These are phyloP conservation scores for Spondyliosoma cantharus DNA, from an alignment of 2,797 vertebrate species.

Conservation along the genomic window DNA sequence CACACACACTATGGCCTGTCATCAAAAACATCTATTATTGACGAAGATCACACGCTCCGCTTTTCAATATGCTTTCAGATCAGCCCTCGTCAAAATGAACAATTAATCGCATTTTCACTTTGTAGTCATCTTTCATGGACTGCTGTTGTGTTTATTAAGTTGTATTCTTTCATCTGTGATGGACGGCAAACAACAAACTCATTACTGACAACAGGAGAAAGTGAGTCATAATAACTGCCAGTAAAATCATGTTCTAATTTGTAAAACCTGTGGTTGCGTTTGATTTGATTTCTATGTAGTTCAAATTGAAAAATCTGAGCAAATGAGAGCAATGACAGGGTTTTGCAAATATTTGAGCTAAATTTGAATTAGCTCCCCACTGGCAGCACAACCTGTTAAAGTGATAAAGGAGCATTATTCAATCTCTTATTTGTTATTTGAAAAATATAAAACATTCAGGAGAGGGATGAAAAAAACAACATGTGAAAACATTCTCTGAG, in stretches of 20 bases:
- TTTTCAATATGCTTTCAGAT: slow-evolving; percentile 35
- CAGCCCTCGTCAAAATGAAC: slow-evolving; percentile 31
- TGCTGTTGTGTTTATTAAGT: slow-evolving; percentile 41
- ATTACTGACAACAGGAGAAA: slow-evolving; percentile 54
- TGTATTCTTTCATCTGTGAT: slow-evolving; percentile 35
- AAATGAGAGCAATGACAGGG: slow-evolving; percentile 39
- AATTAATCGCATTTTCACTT: slow-evolving; percentile 16
- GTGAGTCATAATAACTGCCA: slow-evolving; percentile 49
- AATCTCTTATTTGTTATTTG: slow-evolving; percentile 32
- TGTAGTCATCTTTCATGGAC: slow-evolving; percentile 32
- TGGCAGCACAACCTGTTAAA: slow-evolving; percentile 44
- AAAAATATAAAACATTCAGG: background rate
- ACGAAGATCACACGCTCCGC: slow-evolving; percentile 18
- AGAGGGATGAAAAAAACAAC: slow-evolving; percentile 1
- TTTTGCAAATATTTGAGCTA: slow-evolving; percentile 24
- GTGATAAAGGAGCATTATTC: slow-evolving; percentile 41
- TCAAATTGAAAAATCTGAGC: slow-evolving; percentile 46
- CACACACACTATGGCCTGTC: background rate
- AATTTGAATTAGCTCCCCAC: slow-evolving; percentile 32
- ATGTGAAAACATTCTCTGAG: slow-evolving; percentile 21
- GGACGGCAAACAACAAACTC: slow-evolving; percentile 45
- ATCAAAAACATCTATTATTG: slow-evolving; percentile 26
- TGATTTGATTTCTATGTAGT: slow-evolving; percentile 56
- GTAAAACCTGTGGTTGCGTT: slow-evolving; percentile 52
- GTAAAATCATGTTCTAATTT: slow-evolving; percentile 57